Evolutionary conservation across 1,140 invertebrate species (phyloP).

Genomic region (Musca vetustissima): DNA sequence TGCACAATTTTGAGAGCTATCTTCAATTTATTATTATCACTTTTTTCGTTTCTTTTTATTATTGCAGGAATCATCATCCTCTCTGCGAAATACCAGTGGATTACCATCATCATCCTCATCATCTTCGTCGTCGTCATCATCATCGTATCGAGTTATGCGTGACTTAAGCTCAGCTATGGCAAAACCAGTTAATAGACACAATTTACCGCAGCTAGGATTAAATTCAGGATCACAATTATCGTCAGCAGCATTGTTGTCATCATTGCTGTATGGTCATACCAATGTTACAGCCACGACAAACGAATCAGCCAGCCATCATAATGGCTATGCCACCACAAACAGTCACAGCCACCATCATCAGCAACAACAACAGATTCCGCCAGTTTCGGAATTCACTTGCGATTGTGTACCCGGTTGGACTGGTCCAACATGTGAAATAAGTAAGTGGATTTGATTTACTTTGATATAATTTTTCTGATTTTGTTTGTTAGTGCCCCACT

Average conservation of each 20-base stretch:
- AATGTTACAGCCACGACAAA: constrained; percentile 12
- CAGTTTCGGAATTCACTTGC: constrained; percentile 66
- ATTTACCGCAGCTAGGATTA: constrained; percentile 42
- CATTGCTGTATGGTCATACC: constrained; percentile 6
- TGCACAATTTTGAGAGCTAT: constrained; percentile 16
- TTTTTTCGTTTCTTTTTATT: background rate
- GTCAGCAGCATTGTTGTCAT: constrained; percentile 22
- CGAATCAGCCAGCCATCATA: constrained; percentile 6
- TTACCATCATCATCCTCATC: constrained; percentile 24
- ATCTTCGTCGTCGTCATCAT: no score
- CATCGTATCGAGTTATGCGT: constrained; percentile 46
- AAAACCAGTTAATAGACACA: constrained; percentile 54
- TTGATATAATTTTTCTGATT: background rate
- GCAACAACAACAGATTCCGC: constrained; percentile 33
- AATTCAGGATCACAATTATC: constrained; percentile 17
- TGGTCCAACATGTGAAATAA: constrained; percentile 75
- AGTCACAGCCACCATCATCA: constrained; percentile 25
- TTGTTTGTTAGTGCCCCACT: background rate
- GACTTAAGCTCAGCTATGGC: constrained; percentile 56
- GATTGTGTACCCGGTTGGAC: constrained; percentile 84
- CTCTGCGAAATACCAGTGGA: constrained; percentile 33
- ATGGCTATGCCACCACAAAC: constrained; percentile 24
- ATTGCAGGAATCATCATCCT: constrained; percentile 32
- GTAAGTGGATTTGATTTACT: constrained; percentile 56
- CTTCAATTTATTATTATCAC: background rate